Percentiles rank a stretch among this genome's conserved stretches.
Evolutionary conservation across 2,113 vertebrate genomes (phyloP).

Genomic region (Tragelaphus imberbis): DNA sequence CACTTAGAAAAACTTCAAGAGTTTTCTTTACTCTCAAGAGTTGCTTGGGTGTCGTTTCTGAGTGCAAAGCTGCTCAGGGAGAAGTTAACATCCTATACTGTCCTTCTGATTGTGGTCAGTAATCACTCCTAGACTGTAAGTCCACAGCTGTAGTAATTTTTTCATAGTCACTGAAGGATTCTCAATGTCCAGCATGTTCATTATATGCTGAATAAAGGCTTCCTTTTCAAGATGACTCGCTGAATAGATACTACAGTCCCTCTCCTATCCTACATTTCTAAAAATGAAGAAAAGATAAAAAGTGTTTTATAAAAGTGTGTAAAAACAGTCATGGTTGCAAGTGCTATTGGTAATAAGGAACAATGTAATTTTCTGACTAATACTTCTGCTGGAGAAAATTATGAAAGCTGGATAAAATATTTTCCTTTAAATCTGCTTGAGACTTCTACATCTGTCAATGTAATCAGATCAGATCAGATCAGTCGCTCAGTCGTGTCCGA

Average conservation of each 20-base stretch:
- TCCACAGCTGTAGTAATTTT: not conserved
- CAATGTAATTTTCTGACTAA: not conserved
- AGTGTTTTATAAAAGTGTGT: not conserved
- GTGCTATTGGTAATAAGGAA: not conserved
- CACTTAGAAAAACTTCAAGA: not conserved
- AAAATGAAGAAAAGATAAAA: not conserved
- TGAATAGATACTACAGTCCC: not conserved
- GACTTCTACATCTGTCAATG: not conserved
- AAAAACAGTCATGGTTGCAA: not conserved
- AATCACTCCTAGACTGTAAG: not conserved
- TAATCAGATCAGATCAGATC: not conserved
- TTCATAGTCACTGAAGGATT: not conserved
- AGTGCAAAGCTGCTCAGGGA: not conserved
- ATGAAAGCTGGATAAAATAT: not conserved
- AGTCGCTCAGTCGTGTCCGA: too few relatives aligned
- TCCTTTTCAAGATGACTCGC: not conserved
- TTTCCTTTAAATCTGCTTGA: not conserved
- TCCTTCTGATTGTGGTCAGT: not conserved
- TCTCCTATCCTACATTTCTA: not conserved
- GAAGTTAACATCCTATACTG: not conserved
- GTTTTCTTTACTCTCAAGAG: not conserved
- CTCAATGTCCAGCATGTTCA: not conserved
- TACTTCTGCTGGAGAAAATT: not conserved
- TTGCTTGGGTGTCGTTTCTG: not conserved
- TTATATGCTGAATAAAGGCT: not conserved